Evolutionary conservation across 2,797 vertebrate genomes (phyloP), one percentile per base, ranked within the genome.

Genomic region (Rhinoraja longicauda): DNA sequence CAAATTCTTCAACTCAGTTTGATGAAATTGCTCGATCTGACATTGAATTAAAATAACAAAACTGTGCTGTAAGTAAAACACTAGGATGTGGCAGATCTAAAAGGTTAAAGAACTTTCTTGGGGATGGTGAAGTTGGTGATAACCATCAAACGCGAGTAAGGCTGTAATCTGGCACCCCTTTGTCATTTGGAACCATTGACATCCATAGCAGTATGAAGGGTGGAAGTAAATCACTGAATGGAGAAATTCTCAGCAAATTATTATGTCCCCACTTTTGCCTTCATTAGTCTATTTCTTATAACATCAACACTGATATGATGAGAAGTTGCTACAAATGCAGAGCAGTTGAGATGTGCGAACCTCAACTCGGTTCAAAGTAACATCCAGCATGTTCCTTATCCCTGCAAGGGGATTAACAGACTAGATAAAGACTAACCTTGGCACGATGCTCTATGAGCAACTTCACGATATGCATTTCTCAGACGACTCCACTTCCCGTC

Each of bases 341-440:
- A 81, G 9, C 78, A 29, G 53, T 1, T 57, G 15, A 29, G 15
- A 12, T 4, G 10, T 32, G 17, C 64, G 57, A n/a, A 19, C 17
- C 64, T 64, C n/a, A 64, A 64, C 29, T 88, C n/a, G 64, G n/a
- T 64, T 32, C 19, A 21, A 32, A 88, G 5, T 32, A n/a, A 29
- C 26, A n/a, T 86, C 59, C 59, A 62, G 12, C 13, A 86, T 57
- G 62, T n/a, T 62, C 17, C 53, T 24, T 10, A 17, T 64, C 57
- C 17, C 82, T 64, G 29, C 1, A 36, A 64, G 62, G 17, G n/a
- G n/a, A 62, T 88, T 64, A n/a, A 67, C 2, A 10, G 8, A 36
- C 6, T 67, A 36, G 76, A 72, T 39, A 36, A 78, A 84, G 81
- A 88, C 81, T 29, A 72, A 93, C 93, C 78, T 88, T 73, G 75